Conservation (phyloP, 2,113 vertebrate species). For the Trematomus loennbergii region DNA sequence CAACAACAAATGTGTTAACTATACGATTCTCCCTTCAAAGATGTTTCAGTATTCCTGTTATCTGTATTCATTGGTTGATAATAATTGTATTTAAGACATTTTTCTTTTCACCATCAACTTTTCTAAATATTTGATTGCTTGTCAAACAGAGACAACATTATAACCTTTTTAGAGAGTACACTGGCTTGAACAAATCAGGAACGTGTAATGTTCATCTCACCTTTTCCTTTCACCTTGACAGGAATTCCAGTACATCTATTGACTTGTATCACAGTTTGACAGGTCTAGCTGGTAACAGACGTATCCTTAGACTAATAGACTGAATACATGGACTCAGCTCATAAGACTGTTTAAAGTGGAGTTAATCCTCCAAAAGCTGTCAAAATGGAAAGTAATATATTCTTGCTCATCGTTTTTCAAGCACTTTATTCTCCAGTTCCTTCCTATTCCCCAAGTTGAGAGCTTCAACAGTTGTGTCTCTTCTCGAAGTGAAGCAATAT, state of each 20-base stretch:
- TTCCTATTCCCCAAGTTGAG: slow-evolving; percentile 20
- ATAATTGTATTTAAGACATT: not conserved
- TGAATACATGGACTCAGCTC: slow-evolving; percentile 30
- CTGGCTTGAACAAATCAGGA: not conserved
- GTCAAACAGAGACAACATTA: not conserved
- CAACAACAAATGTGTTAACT: too few relatives aligned
- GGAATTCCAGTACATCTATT: slow-evolving; percentile 15
- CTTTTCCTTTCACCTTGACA: slow-evolving; percentile 14
- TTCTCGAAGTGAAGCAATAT: slow-evolving; percentile 5
- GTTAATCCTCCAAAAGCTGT: slow-evolving; percentile 44
- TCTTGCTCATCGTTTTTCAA: slow-evolving; percentile 28
- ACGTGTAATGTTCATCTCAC: not conserved
- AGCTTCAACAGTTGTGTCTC: slow-evolving; percentile 30
- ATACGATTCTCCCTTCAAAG: not conserved
- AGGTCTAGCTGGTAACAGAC: slow-evolving; percentile 10
- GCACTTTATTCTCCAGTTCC: slow-evolving; percentile 21
- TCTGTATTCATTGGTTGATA: not conserved
- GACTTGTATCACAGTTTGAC: slow-evolving; percentile 43
- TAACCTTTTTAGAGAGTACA: not conserved
- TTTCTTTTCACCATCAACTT: not conserved
- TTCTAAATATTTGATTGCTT: not conserved
- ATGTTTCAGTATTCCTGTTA: not conserved
- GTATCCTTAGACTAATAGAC: slow-evolving; percentile 24
- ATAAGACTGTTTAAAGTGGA: slow-evolving; percentile 34
- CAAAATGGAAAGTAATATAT: slow-evolving; percentile 47